Evolutionary conservation across 2,888 invertebrate species (phyloP), one percentile per base, ranked within the genome.

Genomic region (Schizotus pectinicornis): DNA sequence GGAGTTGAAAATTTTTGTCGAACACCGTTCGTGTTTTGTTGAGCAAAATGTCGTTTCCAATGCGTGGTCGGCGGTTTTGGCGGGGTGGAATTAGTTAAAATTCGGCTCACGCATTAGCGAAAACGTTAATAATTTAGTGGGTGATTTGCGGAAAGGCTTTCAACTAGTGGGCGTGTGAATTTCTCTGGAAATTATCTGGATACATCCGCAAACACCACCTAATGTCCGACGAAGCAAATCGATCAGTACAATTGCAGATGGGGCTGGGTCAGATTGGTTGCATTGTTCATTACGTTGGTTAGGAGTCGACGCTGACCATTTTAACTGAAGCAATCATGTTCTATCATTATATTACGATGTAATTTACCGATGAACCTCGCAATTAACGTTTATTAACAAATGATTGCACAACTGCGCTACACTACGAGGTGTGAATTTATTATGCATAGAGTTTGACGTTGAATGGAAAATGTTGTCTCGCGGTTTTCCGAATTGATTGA

Each of bases 291-390:
- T 64, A 60, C 22, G 51, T 51, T 46, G 55, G 62, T 57, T 59
- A 56, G 55, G 55, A 59, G 57, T 61, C 57, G 48, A 43, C 50
- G 45, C 49, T 63, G 61, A 39, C 54, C 59, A 59, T 61, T 64
- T 64, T 49, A 64, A 61, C 61, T 59, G 56, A 55, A 61, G 55
- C 59, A 61, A 59, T 63, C 61, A 56, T 54, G 59, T 57, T 56
- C 50, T 54, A 59, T 63, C 62, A 61, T 63, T 64, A 52, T 53
- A 64, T 62, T 64, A 64, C 52, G 52, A 43, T 39, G 48, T 59
- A 61, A 61, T 61, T 59, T 59, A 50, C 47, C 53, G 53, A 59
- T 56, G 49, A 53, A 55, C 37, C 47, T 49, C 47, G 43, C 42
- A 60, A 60, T 62, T 60, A 54, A 60, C 54, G 57, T 59, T 56